Percentiles rank a stretch among this genome's conserved stretches.
These are phyloP conservation scores for Bombus cullumanus DNA, from an alignment of 1,140 invertebrate species.

Conservation along the genomic window DNA sequence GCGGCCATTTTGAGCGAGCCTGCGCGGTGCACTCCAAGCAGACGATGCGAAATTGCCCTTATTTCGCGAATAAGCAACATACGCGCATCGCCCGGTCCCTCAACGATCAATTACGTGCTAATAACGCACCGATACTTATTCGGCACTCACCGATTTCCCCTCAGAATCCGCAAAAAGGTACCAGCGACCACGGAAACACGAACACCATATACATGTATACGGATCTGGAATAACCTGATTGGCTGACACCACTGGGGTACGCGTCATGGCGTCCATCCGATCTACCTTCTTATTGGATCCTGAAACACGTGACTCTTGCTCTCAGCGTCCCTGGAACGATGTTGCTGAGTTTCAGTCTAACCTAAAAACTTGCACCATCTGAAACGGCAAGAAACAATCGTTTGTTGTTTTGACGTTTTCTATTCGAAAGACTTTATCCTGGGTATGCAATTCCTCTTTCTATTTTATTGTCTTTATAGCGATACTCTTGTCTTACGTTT, in stretches of 20 bases:
- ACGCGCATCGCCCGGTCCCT: conserved; percentile 40
- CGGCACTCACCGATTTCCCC: conserved; percentile 67
- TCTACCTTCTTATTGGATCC: conserved; percentile 59
- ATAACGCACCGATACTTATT: conserved; percentile 23
- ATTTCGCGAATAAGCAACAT: conserved; percentile 58
- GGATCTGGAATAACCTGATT: conserved; percentile 74
- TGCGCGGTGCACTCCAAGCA: conserved; percentile 83
- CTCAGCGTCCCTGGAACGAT: conserved; percentile 47
- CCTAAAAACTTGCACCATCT: conserved; percentile 17
- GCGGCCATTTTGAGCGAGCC: conserved; percentile 82
- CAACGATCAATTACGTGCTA: conserved; percentile 35
- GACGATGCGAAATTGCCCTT: conserved; percentile 78
- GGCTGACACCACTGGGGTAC: conserved; percentile 59
- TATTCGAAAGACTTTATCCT: background rate
- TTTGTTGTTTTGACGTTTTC: background rate
- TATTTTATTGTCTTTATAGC: background rate
- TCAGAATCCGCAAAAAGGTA: conserved; percentile 54
- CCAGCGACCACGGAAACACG: conserved; percentile 67
- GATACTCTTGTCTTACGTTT: background rate
- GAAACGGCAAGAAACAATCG: background rate
- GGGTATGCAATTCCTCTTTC: background rate
- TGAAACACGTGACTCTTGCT: conserved; percentile 67
- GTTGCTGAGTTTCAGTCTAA: conserved; percentile 45
- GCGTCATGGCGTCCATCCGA: conserved; percentile 71
- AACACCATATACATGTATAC: conserved; percentile 77